phyloP scores from a whole-genome alignment of 2,797 vertebrate species.

The Danio kyathit region DNA sequence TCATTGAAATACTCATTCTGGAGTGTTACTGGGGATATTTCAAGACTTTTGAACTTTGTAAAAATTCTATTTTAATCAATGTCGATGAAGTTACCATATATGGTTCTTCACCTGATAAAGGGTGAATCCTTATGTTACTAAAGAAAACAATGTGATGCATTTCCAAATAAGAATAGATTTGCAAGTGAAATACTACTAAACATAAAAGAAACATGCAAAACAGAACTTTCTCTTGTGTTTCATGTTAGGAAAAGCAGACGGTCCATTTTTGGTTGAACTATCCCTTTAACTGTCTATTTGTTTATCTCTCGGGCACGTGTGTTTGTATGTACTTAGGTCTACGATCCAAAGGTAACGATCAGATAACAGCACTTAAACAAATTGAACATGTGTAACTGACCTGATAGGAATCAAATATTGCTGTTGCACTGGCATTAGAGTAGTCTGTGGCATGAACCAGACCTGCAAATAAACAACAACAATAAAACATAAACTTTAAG shows the following conservation, averaged over 20 bases:
- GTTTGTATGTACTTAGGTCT: not conserved
- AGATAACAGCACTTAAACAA: constrained; percentile 24
- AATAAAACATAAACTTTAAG: not conserved
- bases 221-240: not conserved
- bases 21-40: too few relatives aligned
- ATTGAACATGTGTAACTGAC: constrained; percentile 69
- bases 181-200: not conserved
- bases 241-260: not conserved
- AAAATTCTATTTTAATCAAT: too few relatives aligned
- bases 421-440: constrained; percentile 95
- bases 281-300: not conserved
- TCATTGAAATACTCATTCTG: too few relatives aligned
- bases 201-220: not conserved
- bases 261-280: not conserved
- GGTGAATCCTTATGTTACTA: not conserved
- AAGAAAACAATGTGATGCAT: not conserved
- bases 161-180: not conserved
- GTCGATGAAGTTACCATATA: too few relatives aligned
- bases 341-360: constrained; percentile 7
- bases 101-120: too few relatives aligned
- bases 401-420: constrained; percentile 90
- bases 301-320: not conserved
- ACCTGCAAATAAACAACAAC: constrained; percentile 75
- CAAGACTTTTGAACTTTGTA: too few relatives aligned
- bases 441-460: constrained; percentile 90